Percentiles rank a stretch among this genome's conserved stretches.
These are phyloP conservation scores for Octodonta nipae DNA, from an alignment of 2,888 invertebrate species.

Conservation along the genomic window DNA sequence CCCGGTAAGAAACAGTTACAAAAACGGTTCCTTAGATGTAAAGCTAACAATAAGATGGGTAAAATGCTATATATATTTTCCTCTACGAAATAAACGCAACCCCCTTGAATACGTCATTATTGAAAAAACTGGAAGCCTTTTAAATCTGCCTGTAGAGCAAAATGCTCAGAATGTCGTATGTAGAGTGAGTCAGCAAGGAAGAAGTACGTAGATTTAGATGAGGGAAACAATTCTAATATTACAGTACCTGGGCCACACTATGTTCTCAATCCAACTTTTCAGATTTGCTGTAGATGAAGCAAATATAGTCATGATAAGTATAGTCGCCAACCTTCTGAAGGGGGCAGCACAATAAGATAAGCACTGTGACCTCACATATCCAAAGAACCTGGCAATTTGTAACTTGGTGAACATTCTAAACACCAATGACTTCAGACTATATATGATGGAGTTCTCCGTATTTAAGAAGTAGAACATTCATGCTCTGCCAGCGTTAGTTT, in stretches of 20 bases:
- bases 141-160: not conserved
- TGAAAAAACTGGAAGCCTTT: slow-evolving; percentile 1
- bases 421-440: no score
- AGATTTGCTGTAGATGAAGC: not conserved
- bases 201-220: slow-evolving; percentile 1
- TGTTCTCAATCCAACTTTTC: not conserved
- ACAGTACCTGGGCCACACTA: not conserved
- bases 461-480: no score
- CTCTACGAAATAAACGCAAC: not conserved
- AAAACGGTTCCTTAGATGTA: not conserved
- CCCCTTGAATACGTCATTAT: not conserved
- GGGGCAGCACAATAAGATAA: not conserved
- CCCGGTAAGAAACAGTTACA: no score
- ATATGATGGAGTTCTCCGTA: no score
- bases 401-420: no score
- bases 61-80: slow-evolving; percentile 1
- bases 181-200: not conserved
- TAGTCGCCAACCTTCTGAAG: slow-evolving; percentile 1
- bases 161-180: not conserved
- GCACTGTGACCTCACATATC: no score
- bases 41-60: not conserved
- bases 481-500: no score
- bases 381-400: no score
- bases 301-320: not conserved
- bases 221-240: not conserved